phyloP scores from a whole-genome alignment of 2,888 invertebrate genomes.

The Rhynchonema sp. region DNA sequence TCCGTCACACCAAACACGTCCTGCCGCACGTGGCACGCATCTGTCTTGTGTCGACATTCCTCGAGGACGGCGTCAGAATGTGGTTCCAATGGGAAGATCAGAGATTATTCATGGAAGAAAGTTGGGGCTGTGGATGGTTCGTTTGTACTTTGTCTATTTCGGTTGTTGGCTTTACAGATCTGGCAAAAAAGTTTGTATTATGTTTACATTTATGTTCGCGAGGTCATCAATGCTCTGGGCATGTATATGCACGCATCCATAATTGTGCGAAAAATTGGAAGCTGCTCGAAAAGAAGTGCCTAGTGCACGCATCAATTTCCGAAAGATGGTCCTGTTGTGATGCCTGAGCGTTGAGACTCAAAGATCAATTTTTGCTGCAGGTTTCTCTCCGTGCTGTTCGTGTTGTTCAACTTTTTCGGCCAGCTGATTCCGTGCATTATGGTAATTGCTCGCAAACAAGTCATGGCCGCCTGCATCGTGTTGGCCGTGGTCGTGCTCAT shows the following conservation, averaged over 20 bases:
- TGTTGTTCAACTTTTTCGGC: slow-evolving; percentile 77
- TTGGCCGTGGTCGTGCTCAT: slow-evolving; percentile 85
- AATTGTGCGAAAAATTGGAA: no score
- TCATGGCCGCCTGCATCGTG: slow-evolving; percentile 56
- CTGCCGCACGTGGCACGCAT: slow-evolving; percentile 84
- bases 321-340: no score
- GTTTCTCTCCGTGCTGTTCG: slow-evolving; percentile 79
- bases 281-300: no score
- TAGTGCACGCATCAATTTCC: no score
- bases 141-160: no score
- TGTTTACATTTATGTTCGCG: no score
- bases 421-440: slow-evolving; percentile 89
- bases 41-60: slow-evolving; percentile 91
- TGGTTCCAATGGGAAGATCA: slow-evolving; percentile 57
- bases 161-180: no score
- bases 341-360: no score
- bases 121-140: neutral
- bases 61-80: slow-evolving; percentile 97
- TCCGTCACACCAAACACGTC: slow-evolving; percentile 37
- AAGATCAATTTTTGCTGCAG: slow-evolving; percentile 48
- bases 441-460: slow-evolving; percentile 76
- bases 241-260: no score
- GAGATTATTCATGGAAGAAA: slow-evolving; percentile 29
- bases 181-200: no score
- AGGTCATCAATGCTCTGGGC: no score